A percentile compares a stretch with the other conserved stretches of the same genome.
These are phyloP conservation scores for Centrocercus urophasianus DNA, from an alignment of 2,113 vertebrate species.

Conservation along the genomic window DNA sequence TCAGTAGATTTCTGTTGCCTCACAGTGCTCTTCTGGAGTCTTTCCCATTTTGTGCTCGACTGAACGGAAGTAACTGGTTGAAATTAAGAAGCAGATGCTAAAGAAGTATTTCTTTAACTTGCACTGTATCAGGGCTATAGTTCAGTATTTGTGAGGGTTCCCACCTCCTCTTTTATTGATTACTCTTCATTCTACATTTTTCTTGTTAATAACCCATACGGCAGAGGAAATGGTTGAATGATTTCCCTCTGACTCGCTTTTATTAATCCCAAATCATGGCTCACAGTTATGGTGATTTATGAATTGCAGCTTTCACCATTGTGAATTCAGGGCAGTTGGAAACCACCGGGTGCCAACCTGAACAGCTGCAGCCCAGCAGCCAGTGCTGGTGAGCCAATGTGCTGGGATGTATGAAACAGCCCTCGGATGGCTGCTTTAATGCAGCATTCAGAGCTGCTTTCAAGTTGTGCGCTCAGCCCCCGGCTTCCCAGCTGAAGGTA, in stretches of 20 bases:
- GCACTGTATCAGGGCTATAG: not conserved
- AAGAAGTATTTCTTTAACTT: not conserved
- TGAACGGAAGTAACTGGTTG: not conserved
- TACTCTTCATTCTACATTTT: not conserved
- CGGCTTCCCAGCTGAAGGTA: not conserved
- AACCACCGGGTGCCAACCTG: not conserved
- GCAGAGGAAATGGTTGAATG: not conserved
- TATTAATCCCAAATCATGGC: conserved; percentile 7
- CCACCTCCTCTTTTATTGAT: not conserved
- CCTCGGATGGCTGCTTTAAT: not conserved
- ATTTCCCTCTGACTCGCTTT: conserved; percentile 6
- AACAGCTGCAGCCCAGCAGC: not conserved
- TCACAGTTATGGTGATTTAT: conserved; percentile 4
- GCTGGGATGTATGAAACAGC: not conserved
- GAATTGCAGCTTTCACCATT: not conserved
- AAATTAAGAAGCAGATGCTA: not conserved
- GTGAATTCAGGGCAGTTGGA: not conserved
- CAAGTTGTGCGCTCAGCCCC: not conserved
- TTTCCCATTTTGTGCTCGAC: not conserved
- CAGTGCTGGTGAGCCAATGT: not conserved
- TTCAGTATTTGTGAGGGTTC: not conserved
- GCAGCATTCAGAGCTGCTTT: not conserved
- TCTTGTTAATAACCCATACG: not conserved
- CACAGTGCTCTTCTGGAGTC: not conserved
- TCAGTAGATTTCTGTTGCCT: not conserved